phyloP scores from a whole-genome alignment of 2,797 vertebrate species.

The Pseudotriccus pelzelni region DNA sequence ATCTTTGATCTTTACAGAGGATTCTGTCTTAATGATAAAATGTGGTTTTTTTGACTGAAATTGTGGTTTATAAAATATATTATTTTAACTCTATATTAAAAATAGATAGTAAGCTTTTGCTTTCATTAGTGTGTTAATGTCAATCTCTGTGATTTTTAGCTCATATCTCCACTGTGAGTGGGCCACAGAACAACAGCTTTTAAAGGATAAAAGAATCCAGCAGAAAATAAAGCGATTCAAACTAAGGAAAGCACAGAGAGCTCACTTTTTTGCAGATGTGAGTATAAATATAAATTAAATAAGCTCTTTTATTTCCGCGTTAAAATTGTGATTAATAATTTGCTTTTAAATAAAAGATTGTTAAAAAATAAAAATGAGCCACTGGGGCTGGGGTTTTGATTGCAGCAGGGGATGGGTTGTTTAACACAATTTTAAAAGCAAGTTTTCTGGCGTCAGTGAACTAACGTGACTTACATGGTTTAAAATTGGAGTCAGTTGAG shows the following conservation, averaged over 20 bases:
- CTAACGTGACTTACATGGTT: background rate
- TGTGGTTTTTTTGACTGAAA: background rate
- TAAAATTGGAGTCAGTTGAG: background rate
- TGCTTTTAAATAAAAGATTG: background rate
- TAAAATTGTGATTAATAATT: background rate
- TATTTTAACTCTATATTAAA: background rate
- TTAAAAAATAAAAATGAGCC: background rate
- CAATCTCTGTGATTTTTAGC: slow-evolving; percentile 74
- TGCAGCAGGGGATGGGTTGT: background rate
- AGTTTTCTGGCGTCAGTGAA: background rate
- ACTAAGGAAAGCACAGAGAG: slow-evolving; percentile 96
- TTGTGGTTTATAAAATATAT: background rate
- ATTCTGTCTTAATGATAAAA: background rate
- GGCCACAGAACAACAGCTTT: slow-evolving; percentile 96
- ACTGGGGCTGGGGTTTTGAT: background rate
- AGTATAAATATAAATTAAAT: slow-evolving; percentile 69
- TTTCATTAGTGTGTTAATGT: slow-evolving; percentile 38
- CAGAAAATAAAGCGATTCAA: slow-evolving; percentile 99
- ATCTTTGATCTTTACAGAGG: background rate
- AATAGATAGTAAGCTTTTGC: background rate
- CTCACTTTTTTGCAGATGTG: slow-evolving; percentile 98
- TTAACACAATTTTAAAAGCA: background rate
- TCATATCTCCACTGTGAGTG: slow-evolving; percentile 99
- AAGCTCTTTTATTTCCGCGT: background rate
- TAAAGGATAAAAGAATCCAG: slow-evolving; percentile 99